phyloP scores from a whole-genome alignment of 2,888 invertebrate species.

The Blera fallax region DNA sequence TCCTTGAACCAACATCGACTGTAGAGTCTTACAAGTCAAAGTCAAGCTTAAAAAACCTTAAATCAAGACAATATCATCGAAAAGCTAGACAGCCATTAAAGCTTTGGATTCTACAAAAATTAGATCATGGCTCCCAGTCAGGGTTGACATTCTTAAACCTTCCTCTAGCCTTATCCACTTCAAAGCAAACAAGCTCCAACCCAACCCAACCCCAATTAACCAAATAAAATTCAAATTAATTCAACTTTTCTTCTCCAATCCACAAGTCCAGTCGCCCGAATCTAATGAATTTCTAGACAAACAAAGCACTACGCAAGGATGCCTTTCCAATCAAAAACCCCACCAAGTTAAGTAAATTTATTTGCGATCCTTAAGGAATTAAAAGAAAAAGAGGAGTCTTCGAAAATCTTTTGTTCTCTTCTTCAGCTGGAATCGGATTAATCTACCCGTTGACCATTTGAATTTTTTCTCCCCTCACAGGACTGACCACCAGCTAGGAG shows the following conservation, averaged over 20 bases:
- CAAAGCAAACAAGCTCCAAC: neutral
- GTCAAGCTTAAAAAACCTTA: too few relatives aligned
- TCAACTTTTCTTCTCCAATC: neutral
- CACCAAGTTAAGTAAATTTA: neutral
- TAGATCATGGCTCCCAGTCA: too few relatives aligned
- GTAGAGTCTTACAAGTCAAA: too few relatives aligned
- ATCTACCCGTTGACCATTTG: neutral
- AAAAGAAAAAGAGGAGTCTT: neutral
- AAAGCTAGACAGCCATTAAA: too few relatives aligned
- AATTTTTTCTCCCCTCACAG: neutral
- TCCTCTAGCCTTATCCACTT: neutral
- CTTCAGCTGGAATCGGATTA: neutral
- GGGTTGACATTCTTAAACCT: too few relatives aligned
- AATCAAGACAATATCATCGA: too few relatives aligned
- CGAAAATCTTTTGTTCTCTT: neutral
- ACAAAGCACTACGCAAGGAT: neutral
- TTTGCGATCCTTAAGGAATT: neutral
- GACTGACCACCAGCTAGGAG: neutral
- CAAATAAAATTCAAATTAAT: neutral
- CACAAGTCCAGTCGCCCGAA: neutral
- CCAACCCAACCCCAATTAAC: neutral
- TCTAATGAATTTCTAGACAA: conserved; percentile 6
- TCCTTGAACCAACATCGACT: too few relatives aligned
- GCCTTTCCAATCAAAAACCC: neutral
- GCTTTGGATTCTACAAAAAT: too few relatives aligned